Base-by-base conservation (phyloP, 2,113 vertebrate species). In the Corythornis cristatus region DNA sequence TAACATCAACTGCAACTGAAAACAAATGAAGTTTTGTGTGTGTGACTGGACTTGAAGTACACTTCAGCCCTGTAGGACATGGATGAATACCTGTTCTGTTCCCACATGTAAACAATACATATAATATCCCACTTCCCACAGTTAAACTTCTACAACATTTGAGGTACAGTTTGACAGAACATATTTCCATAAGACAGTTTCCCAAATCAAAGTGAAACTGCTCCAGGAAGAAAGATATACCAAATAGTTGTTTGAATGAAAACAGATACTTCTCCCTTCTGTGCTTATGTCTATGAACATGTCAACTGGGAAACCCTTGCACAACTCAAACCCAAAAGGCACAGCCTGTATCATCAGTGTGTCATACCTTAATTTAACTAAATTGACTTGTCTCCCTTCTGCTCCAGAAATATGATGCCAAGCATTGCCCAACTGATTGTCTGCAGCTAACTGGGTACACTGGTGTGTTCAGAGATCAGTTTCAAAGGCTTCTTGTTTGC, bases 311-410 rank as follows among this genome's bases (percentile, higher is more conserved):
- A 88, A 94, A 74, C 28, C 45, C 77, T 67, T 67, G 40, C 57
- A 81, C 88, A 92, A 84, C 51, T 93, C 56, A 82, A 77, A 91
- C 46, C n/a, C 43, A 60, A 13, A 66, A 83, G 33, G 83, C 76
- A 61, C 70, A 71, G 68, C 83, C 79, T 61, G 35, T 90, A 88
- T 77, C 60, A 80, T 74, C 80, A 77, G 50, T 37, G n/a, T 83
- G 66, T 93, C 83, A 78, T 78, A 78, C 21, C 65, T 86, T 78
- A 88, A 85, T 71, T 92, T 88, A 94, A 80, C 70, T 89, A 40
- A 81, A 88, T 8, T 81, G 28, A 81, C 64, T 89, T 31, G 83
- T 91, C 71, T 84, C 57, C 74, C 58, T 89, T 86, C 67, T 90
- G 73, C 68, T 91, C 48, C 92, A 94, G 75, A 83, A 83, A 88